Conservation (phyloP, 2,113 vertebrate genomes). For the Muntiacus reevesi region DNA sequence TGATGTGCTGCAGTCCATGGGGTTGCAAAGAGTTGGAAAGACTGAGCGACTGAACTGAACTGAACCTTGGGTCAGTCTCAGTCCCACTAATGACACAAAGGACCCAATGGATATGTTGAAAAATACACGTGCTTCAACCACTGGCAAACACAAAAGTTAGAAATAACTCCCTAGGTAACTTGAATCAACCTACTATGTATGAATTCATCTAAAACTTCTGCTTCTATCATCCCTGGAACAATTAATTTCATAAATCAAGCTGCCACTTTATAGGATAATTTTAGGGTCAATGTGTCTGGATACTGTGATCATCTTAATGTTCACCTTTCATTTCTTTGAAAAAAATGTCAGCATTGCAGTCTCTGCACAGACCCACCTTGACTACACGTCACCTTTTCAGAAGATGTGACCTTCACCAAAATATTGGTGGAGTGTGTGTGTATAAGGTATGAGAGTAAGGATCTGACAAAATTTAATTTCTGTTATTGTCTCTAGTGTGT, state of each 20-base stretch:
- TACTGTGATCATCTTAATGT: not conserved
- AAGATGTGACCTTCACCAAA: not conserved
- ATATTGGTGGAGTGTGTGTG: not conserved
- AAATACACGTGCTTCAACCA: not conserved
- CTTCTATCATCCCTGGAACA: not conserved
- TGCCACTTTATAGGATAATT: not conserved
- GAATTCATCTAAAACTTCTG: not conserved
- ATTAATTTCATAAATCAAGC: not conserved
- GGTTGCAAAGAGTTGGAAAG: not conserved
- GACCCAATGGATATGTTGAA: not conserved
- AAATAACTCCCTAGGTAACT: not conserved
- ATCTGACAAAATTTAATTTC: not conserved
- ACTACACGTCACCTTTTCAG: not conserved
- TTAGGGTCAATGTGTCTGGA: not conserved
- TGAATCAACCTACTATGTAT: not conserved
- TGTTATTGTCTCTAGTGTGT: not conserved
- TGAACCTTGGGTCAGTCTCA: not conserved
- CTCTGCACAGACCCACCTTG: not conserved
- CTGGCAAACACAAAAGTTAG: not conserved
- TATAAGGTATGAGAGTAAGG: not conserved
- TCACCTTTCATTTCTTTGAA: not conserved
- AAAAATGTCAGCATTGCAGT: not conserved
- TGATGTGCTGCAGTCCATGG: not conserved
- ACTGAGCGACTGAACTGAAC: not conserved
- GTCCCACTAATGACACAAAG: not conserved